These are phyloP conservation scores for Forbesichthys agassizii DNA, from an alignment of 2,113 vertebrate species.

Conservation along the genomic window DNA sequence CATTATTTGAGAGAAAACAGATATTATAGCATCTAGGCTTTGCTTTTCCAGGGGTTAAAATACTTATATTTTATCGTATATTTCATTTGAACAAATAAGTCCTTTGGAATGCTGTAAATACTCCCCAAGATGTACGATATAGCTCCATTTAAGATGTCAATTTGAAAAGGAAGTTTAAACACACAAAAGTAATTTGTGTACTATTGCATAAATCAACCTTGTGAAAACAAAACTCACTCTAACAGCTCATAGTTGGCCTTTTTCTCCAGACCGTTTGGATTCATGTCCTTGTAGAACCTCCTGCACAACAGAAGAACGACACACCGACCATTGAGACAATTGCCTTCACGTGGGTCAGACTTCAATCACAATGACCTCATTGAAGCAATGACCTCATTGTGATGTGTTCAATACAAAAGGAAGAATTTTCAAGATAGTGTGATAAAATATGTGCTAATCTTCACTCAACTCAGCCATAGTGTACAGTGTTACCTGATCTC, in stretches of 20 bases:
- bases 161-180: background rate
- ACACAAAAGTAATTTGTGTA: background rate
- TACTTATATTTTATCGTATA: too few relatives aligned
- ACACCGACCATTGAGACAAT: background rate
- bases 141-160: background rate
- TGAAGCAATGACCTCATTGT: background rate
- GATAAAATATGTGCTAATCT: too few relatives aligned
- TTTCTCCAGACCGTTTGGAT: slow-evolving; percentile 89
- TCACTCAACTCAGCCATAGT: background rate
- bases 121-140: too few relatives aligned
- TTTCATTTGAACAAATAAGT: too few relatives aligned
- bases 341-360: too few relatives aligned
- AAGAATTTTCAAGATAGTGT: background rate
- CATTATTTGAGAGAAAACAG: too few relatives aligned
- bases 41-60: too few relatives aligned
- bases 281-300: slow-evolving; percentile 96
- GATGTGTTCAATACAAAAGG: background rate
- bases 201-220: background rate
- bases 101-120: too few relatives aligned
- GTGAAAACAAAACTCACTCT: slow-evolving; percentile 82
- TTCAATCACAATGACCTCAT: background rate
- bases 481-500: slow-evolving; percentile 83
- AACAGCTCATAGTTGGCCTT: slow-evolving; percentile 92
- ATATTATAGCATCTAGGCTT: too few relatives aligned
- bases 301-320: slow-evolving; percentile 60